Evolutionary conservation across 2,797 vertebrate genomes (phyloP).

Genomic region (Acropternis orthonyx): DNA sequence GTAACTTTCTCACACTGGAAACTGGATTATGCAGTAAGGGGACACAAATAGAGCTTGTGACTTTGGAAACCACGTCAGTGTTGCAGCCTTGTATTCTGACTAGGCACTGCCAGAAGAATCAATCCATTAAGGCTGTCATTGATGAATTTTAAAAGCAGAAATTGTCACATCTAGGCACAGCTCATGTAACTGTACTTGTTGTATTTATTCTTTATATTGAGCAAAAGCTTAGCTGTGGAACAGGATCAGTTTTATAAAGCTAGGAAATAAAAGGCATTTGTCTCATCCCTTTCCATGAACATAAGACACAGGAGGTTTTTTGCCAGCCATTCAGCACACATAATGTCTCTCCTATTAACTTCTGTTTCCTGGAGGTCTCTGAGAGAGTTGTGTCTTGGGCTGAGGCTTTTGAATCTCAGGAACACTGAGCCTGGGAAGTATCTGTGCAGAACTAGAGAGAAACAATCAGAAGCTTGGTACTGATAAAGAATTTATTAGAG

Average conservation of each 20-base stretch:
- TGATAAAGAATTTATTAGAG: not conserved
- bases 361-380: not conserved
- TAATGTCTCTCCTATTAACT: not conserved
- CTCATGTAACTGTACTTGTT: not conserved
- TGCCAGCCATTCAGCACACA: not conserved
- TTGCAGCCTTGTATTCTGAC: not conserved
- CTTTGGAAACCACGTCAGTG: not conserved
- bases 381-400: not conserved
- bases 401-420: not conserved
- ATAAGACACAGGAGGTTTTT: not conserved
- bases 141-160: slow-evolving; percentile 1
- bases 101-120: not conserved
- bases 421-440: not conserved
- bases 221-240: not conserved
- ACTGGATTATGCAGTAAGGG: not conserved
- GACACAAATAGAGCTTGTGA: slow-evolving; percentile 9
- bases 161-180: not conserved
- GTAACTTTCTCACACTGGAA: slow-evolving; percentile 38
- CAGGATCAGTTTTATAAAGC: not conserved
- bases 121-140: not conserved
- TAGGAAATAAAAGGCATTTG: not conserved
- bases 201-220: not conserved
- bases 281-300: not conserved
- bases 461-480: not conserved
- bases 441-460: not conserved